Percentiles rank a stretch among this genome's conserved stretches.
phyloP scores from a whole-genome alignment of 2,113 vertebrate species.

The Barbus barbus region DNA sequence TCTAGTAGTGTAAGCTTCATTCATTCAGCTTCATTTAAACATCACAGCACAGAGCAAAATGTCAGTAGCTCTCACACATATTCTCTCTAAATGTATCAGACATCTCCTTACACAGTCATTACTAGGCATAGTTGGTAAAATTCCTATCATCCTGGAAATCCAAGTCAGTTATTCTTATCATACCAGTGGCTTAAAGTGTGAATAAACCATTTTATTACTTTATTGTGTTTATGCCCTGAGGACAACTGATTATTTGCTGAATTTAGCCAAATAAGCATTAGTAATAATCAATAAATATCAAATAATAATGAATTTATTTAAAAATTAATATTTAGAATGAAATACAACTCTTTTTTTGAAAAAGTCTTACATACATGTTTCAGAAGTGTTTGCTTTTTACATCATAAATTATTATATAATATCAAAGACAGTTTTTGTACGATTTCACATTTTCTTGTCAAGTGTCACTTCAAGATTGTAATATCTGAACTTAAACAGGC shows the following conservation, averaged over 20 bases:
- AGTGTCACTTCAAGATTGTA: constrained; percentile 33
- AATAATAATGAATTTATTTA: too few relatives aligned
- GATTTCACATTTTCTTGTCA: constrained; percentile 14
- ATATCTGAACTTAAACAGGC: background rate
- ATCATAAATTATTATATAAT: background rate
- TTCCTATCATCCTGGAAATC: background rate
- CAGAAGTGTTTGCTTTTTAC: background rate
- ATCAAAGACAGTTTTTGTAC: constrained; percentile 12
- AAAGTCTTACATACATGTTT: constrained; percentile 16
- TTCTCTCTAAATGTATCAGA: background rate
- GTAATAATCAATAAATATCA: background rate
- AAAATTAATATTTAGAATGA: background rate
- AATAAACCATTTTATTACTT: background rate
- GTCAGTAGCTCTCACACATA: background rate
- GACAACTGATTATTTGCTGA: constrained; percentile 5
- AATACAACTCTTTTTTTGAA: background rate
- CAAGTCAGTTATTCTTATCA: background rate
- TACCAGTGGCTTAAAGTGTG: background rate
- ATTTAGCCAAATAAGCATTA: background rate
- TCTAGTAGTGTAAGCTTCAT: too few relatives aligned
- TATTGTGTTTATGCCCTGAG: background rate
- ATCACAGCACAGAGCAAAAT: background rate
- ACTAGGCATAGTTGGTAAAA: background rate
- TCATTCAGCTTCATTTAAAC: background rate
- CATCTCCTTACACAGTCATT: background rate